Evolutionary conservation across 2,888 invertebrate species (phyloP), one percentile per base, ranked within the genome.

Genomic region (Lasioglossum leucozonium): DNA sequence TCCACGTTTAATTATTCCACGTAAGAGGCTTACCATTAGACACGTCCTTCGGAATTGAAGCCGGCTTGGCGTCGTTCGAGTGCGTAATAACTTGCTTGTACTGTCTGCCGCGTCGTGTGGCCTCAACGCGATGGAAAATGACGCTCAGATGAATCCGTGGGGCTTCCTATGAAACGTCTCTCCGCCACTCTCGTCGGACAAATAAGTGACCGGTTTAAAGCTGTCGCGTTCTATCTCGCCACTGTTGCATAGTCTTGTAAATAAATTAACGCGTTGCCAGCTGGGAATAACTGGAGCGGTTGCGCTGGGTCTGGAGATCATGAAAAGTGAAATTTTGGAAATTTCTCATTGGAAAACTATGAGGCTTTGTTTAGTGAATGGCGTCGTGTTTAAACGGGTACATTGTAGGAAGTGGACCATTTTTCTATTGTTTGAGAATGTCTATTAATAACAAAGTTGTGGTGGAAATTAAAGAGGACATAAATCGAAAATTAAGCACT

Each of bases 21-120:
- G 71, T 91, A 91, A 90, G 85, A 88, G 86, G 91, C 90, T 92
- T 92, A 88, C 82, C 85, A 89, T 91, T 89, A 87, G 84, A 88
- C 83, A 81, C 84, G 84, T 88, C 84, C 79, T 84, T 84, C 82
- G 79, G 81, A 82, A 90, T 88, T 81, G 88, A 79, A 88, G 88
- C 82, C 85, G 85, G 87, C 88, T 89, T 84, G 88, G 83, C 88
- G 85, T 44, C 79, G 73, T 72, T 90, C 88, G 73, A 90, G 82
- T 85, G 87, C 85, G 85, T 87, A 82, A 89, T 90, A 89, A 90
- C 82, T 87, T 84, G 72, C 69, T 58, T 47, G 75, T 72, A 79
- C 77, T 72, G 42, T 72, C 75, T 18, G 51, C 42, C 72, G 55
- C 55, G 76, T 51, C 73, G 51, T 10, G 40, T 22, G 71, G 18